Conservation (phyloP, 2,797 vertebrate genomes). For the Gephyroberyx darwinii region DNA sequence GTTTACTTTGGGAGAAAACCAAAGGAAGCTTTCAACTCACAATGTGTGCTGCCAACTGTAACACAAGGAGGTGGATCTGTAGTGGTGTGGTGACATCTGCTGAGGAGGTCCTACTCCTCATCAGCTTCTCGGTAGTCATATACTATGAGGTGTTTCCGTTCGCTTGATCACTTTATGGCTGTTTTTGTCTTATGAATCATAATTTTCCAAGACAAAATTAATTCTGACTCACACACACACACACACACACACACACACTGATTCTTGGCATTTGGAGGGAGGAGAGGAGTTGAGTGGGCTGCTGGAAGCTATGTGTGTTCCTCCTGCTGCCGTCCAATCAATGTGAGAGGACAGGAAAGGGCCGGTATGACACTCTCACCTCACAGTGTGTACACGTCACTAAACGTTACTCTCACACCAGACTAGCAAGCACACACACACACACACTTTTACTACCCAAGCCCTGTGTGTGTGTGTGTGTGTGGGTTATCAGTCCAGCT, state of each 20-base stretch:
- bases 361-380: conserved; percentile 63
- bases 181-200: neutral
- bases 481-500: conserved; percentile 54
- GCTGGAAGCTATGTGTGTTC: conserved; percentile 59
- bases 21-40: conserved; percentile 4
- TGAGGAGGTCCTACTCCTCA: no score
- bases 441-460: neutral
- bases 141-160: no score
- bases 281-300: conserved; percentile 46
- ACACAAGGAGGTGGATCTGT: conserved; percentile 6
- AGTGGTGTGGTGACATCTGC: neutral
- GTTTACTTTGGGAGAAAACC: neutral
- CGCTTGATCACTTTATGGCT: neutral
- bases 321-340: conserved; percentile 68
- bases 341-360: conserved; percentile 68
- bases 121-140: no score
- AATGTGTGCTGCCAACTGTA: neutral
- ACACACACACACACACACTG: conserved; percentile 26
- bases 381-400: conserved; percentile 64
- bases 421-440: conserved; percentile 1
- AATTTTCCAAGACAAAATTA: conserved; percentile 10
- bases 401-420: conserved; percentile 52
- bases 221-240: conserved; percentile 27
- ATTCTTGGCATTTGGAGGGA: conserved; percentile 59
- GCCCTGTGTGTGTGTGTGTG: conserved; percentile 25